Conservation (phyloP, 2,888 invertebrate genomes). For the Stenodera caucasica region DNA sequence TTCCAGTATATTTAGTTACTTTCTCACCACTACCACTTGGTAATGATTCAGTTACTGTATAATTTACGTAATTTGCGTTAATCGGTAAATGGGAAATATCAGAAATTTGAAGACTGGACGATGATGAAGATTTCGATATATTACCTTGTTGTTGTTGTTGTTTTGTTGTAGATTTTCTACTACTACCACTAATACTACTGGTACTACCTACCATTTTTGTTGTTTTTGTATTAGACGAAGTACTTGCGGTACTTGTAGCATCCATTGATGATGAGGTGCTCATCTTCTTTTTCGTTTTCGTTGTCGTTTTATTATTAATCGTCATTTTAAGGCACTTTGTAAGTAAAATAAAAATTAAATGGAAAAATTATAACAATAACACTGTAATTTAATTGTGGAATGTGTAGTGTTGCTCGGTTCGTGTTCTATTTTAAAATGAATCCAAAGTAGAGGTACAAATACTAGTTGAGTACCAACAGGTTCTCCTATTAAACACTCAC, state of each 20-base stretch:
- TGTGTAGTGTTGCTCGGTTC: conserved; percentile 5
- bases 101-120: conserved; percentile 52
- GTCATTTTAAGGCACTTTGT: conserved; percentile 44
- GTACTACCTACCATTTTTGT: conserved; percentile 35
- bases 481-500: conserved; percentile 33
- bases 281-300: conserved; percentile 44
- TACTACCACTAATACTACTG: conserved; percentile 13
- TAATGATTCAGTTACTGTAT: conserved; percentile 51
- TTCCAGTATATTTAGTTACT: conserved; percentile 50
- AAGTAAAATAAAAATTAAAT: conserved; percentile 26
- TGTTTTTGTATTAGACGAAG: conserved; percentile 37
- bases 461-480: conserved; percentile 26
- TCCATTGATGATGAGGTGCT: conserved; percentile 7
- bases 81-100: conserved; percentile 54
- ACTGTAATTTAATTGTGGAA: conserved; percentile 23
- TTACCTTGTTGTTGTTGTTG: conserved; percentile 32
- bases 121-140: conserved; percentile 50
- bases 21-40: conserved; percentile 53
- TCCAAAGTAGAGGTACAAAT: conserved; percentile 17
- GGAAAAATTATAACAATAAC: conserved; percentile 27
- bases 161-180: conserved; percentile 27
- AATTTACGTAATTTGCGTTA: conserved; percentile 46
- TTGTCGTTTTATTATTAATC: conserved; percentile 46
- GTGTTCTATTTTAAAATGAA: conserved; percentile 43
- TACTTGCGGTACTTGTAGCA: conserved; percentile 29